Evolutionary conservation across 2,888 invertebrate species (phyloP).

Genomic region (Drosophila mercatorum): DNA sequence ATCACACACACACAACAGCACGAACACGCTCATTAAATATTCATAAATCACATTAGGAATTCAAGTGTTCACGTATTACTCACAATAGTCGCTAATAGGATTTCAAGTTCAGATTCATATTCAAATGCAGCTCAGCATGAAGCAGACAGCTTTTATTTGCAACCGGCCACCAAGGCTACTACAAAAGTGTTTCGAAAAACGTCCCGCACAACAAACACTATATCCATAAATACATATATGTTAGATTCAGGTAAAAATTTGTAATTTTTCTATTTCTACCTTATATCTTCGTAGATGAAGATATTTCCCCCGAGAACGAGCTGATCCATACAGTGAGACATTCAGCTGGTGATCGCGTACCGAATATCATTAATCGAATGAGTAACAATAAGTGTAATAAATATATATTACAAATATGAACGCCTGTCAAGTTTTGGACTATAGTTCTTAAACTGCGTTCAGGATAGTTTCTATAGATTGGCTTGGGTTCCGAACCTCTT

Average conservation of each 20-base stretch:
- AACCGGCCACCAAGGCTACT: not conserved
- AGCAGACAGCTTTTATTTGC: constrained; percentile 2
- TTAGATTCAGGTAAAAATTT: not conserved
- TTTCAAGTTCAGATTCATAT: constrained; percentile 65
- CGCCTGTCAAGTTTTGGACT: not conserved
- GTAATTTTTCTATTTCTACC: not conserved
- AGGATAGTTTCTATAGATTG: not conserved
- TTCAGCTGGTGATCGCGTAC: too few relatives aligned
- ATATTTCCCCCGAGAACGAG: too few relatives aligned
- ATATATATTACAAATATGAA: not conserved
- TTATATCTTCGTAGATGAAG: too few relatives aligned
- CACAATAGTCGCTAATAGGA: constrained; percentile 50
- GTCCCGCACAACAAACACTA: not conserved
- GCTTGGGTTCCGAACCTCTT: too few relatives aligned
- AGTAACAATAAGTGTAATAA: too few relatives aligned
- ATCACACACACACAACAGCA: constrained; percentile 2
- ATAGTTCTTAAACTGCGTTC: not conserved
- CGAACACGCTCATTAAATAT: constrained; percentile 38
- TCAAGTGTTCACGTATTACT: constrained; percentile 32
- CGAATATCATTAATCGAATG: too few relatives aligned
- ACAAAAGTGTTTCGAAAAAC: not conserved
- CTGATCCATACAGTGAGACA: too few relatives aligned
- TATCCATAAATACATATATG: not conserved
- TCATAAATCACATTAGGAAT: constrained; percentile 18
- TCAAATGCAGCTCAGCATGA: constrained; percentile 26